Base-by-base conservation (phyloP, 1,140 invertebrate species). In the Oryctes rhinoceros region DNA sequence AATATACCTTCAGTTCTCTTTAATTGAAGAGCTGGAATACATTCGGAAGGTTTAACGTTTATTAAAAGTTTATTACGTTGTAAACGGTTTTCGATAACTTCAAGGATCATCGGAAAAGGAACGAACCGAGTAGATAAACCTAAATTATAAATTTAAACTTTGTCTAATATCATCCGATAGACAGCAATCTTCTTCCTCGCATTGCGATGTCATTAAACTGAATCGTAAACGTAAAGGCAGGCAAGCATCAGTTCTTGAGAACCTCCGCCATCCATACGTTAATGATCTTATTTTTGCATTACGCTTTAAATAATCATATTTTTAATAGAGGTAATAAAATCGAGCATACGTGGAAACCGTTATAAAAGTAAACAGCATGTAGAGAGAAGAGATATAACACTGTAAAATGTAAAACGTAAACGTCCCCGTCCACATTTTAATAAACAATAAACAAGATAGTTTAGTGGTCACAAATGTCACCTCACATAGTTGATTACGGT, bases 391-490 rank as follows among this genome's bases (percentile, higher is more conserved):
- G 49, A 78, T 78, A 62, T 62, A 78, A 78, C 53, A 44, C 67
- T 49, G 53, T 79, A 71, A 79, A 79, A 79, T 65, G 53, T 79
- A 65, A 83, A 83, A 82, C 83, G 82, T 85, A 83, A 84, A 84
- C 80, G 83, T 84, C 85, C 80, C 39, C 84, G 82, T 82, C 83
- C 84, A 83, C 84, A 85, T 86, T 86, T 86, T 85, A 86, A 86
- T 86, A 85, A 86, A 86, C 85, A 85, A 86, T 86, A 86, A 86
- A 86, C 83, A 84, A 85, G 79, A 78, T 83, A 84, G 84, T 86
- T 86, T 86, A 86, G 85, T 86, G 81, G 81, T 84, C 82, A 83
- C 81, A 83, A 83, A 84, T 82, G 84, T 84, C 83, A 83, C 75
- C 75, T 15, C 44, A 15, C 75, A 76, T 76, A 44, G 39, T 76